phyloP scores from a whole-genome alignment of 1,140 invertebrate species.

The Pseudomyrmex concolor region DNA sequence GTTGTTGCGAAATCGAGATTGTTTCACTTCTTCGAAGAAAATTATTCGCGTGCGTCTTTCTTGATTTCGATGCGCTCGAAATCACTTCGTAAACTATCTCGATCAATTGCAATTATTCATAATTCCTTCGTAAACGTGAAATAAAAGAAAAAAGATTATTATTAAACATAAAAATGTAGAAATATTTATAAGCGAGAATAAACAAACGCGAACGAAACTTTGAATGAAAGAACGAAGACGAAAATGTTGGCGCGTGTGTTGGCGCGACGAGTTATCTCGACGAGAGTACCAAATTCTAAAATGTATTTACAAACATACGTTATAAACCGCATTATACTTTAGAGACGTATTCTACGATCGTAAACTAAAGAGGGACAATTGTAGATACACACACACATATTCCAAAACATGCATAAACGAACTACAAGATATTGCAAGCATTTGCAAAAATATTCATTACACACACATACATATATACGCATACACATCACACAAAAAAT shows the following conservation, averaged over 20 bases:
- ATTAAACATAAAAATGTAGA: background rate
- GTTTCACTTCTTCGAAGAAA: constrained; percentile 18
- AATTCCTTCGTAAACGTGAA: background rate
- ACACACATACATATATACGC: constrained; percentile 13
- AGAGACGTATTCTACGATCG: constrained; percentile 75
- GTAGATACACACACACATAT: constrained; percentile 61
- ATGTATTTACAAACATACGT: constrained; percentile 81
- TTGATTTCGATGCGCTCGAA: constrained; percentile 8
- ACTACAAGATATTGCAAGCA: constrained; percentile 1
- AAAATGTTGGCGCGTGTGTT: constrained; percentile 66
- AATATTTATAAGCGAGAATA: background rate
- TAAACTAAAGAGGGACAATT: constrained; percentile 66
- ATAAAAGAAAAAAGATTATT: background rate
- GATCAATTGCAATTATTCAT: constrained; percentile 28
- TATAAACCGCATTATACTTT: constrained; percentile 78
- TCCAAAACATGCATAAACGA: background rate
- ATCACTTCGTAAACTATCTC: constrained; percentile 19
- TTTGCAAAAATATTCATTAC: background rate
- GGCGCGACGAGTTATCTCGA: constrained; percentile 75
- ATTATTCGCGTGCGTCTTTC: background rate
- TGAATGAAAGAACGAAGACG: constrained; percentile 65
- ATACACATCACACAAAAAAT: constrained; percentile 4
- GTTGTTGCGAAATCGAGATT: constrained; percentile 14
- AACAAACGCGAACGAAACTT: constrained; percentile 44
- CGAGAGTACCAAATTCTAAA: constrained; percentile 85